Evolutionary conservation across 2,888 invertebrate species (phyloP).

Genomic region (Syritta pipiens): DNA sequence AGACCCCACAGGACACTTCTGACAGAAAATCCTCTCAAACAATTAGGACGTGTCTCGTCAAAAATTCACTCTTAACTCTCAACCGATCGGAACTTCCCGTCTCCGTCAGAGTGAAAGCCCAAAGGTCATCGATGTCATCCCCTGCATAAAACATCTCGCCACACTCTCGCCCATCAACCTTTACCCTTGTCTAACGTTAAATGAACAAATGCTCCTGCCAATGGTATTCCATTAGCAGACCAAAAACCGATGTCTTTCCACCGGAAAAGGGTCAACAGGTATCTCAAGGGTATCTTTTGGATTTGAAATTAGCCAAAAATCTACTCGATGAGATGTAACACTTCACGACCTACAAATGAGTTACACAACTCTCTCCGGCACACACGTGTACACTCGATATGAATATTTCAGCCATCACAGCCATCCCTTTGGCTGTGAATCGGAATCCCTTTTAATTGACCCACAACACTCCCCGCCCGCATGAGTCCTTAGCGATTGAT

Average conservation of each 20-base stretch:
- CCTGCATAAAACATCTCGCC: no score
- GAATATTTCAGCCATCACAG: conserved; percentile 56
- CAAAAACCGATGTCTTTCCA: conserved; percentile 12
- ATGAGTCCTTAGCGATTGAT: not conserved
- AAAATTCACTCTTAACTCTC: no score
- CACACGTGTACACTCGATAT: conserved; percentile 14
- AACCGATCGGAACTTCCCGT: no score
- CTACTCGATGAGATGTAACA: conserved; percentile 36
- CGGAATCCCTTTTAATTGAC: conserved; percentile 47
- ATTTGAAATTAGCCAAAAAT: conserved; percentile 19
- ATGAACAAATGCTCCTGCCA: conserved; percentile 9
- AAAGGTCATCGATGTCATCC: no score
- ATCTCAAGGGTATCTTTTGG: conserved; percentile 32
- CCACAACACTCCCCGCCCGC: not conserved
- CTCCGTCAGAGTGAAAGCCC: no score
- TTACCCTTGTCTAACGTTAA: no score
- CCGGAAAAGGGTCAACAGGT: conserved; percentile 23
- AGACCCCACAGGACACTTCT: no score
- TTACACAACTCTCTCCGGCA: not conserved
- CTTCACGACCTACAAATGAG: conserved; percentile 5
- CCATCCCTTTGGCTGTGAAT: conserved; percentile 16
- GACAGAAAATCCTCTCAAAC: no score
- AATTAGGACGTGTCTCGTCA: no score
- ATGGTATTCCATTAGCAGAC: conserved; percentile 30
- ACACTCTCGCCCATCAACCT: no score